Percentiles rank a stretch among this genome's conserved stretches.
Conservation (phyloP, 2,888 invertebrate species). For the Agrochola litura region DNA sequence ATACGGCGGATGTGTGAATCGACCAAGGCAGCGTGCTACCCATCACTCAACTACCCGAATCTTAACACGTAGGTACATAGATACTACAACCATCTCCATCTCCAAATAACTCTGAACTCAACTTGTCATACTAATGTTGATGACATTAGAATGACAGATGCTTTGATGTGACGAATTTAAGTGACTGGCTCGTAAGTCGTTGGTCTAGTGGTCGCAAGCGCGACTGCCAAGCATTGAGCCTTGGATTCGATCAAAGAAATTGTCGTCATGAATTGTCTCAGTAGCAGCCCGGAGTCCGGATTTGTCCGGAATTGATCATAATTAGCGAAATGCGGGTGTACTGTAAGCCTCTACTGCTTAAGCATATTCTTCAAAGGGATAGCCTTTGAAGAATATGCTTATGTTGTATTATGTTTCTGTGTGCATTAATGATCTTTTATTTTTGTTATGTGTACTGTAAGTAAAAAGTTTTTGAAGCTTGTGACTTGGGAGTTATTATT, state of each 20-base stretch:
- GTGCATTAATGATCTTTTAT: not conserved
- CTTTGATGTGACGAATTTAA: slow-evolving; percentile 17
- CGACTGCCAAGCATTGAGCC: not conserved
- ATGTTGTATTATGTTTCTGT: not conserved
- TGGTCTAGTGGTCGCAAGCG: not conserved
- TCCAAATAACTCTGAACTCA: slow-evolving; percentile 16
- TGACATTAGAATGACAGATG: slow-evolving; percentile 29
- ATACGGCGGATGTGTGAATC: not conserved
- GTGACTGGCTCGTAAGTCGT: not conserved
- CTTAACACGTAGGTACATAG: not conserved
- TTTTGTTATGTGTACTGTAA: slow-evolving; percentile 1
- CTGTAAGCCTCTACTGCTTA: no score
- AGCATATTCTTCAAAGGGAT: no score
- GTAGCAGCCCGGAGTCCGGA: not conserved
- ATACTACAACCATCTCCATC: not conserved
- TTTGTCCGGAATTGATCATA: not conserved
- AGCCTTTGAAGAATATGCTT: not conserved
- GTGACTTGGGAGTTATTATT: no score
- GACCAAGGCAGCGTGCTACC: not conserved
- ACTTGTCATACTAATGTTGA: slow-evolving; percentile 13
- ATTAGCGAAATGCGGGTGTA: not conserved
- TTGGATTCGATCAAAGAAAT: not conserved
- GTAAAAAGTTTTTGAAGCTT: slow-evolving; percentile 17
- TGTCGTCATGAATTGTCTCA: not conserved
- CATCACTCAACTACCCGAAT: slow-evolving; percentile 3